Percentiles rank a stretch among this genome's conserved stretches.
Evolutionary conservation across 2,888 invertebrate genomes (phyloP).

Genomic region (Mythimna ferrago): DNA sequence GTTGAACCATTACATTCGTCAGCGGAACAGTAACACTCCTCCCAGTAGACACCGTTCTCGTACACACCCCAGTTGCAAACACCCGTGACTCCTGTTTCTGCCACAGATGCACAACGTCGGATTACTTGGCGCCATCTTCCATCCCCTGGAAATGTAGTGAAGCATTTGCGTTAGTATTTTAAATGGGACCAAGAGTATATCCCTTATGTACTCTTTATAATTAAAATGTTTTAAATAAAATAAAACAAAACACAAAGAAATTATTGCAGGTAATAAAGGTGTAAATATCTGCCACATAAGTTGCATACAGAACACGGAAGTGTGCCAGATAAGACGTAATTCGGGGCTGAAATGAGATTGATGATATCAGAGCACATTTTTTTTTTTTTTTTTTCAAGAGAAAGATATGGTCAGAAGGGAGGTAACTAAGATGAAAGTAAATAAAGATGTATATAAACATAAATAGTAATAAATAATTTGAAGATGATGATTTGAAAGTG

Average conservation of each 20-base stretch:
- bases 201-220: neutral
- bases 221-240: too few species aligned
- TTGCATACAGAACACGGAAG: neutral
- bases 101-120: conserved; percentile 96
- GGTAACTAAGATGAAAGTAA: neutral
- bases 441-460: neutral
- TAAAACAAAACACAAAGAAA: neutral
- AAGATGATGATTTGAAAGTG: neutral
- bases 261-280: neutral
- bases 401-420: neutral
- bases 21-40: conserved; percentile 98
- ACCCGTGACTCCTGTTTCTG: conserved; percentile 97
- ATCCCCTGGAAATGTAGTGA: conserved; percentile 93
- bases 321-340: neutral
- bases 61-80: conserved; percentile 99
- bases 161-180: conserved; percentile 1
- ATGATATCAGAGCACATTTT: too few species aligned
- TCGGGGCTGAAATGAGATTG: neutral
- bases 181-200: fast-evolving
- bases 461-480: neutral
- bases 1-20: conserved; percentile 95
- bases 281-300: neutral
- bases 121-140: conserved; percentile 98
- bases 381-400: too few species aligned
- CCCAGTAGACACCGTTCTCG: conserved; percentile 98